Evolutionary conservation across 2,113 vertebrate species (phyloP), one percentile per base, ranked within the genome.

Genomic region (Panurus biarmicus): DNA sequence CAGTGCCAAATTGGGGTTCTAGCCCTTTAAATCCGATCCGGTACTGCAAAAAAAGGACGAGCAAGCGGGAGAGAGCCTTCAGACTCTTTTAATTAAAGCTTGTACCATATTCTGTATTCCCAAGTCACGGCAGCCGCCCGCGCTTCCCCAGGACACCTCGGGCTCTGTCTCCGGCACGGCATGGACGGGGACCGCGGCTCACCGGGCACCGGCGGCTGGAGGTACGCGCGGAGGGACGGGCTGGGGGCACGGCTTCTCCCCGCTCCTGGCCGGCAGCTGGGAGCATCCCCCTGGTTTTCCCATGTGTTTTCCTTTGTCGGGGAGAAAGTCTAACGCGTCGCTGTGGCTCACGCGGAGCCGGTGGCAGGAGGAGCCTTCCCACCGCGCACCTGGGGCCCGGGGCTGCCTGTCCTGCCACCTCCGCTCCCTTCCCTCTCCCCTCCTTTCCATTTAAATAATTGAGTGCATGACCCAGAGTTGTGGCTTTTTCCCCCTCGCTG

Each of bases 21-120:
- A 98, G 97, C 97, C 96, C 97, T 98, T 98, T 98, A 98, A 98
- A 98, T 98, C 96, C 92, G 21, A 95, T 97, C 97, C 62, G 71
- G 97, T 97, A 95, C 97, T 97, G 94, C 95, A 95, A 97, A 93
- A 97, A 96, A 97, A 96, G 78, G 88, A 81, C 26, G 82, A 93
- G 92, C 82, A 18, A 95, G 90, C 85, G 85, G 94, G 95, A 96
- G 92, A 93, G 93, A 95, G 96, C 95, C 97, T 97, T 95, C 96
- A 95, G 95, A 95, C 96, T 97, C 95, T 97, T 97, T 97, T 97
- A 97, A 98, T 98, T 98, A 98, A 96, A 95, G 97, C 97, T 96
- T 93, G 95, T 94, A 95, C 95, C 91, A 82, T 93, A 90, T 92
- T 95, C 83, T 56, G 66, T 95, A 96, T 95, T 97, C 95, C 95